A percentile compares a stretch with the other conserved stretches of the same genome.
Conservation (phyloP, 2,113 vertebrate genomes). For the Parus major region DNA sequence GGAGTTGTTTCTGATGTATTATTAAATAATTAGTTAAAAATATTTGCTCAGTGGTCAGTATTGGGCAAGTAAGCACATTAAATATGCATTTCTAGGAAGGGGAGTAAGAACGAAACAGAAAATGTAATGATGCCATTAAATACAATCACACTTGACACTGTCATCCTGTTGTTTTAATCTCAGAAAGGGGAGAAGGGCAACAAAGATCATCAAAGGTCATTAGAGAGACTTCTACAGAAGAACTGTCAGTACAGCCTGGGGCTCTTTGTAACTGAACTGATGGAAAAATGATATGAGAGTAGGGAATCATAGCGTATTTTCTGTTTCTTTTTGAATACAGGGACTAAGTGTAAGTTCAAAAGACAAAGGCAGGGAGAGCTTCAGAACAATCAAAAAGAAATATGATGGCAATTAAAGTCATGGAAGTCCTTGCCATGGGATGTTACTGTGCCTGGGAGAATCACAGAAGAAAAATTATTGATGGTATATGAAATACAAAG, state of each 20-base stretch:
- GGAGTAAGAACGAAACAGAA: not conserved
- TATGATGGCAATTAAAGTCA: not conserved
- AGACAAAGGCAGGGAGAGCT: not conserved
- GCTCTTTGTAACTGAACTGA: not conserved
- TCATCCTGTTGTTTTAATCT: not conserved
- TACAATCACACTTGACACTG: not conserved
- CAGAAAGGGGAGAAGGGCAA: not conserved
- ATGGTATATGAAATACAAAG: not conserved
- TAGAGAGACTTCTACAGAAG: not conserved
- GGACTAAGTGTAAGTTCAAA: not conserved
- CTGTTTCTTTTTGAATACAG: not conserved
- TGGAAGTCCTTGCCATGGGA: not conserved
- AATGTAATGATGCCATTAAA: not conserved
- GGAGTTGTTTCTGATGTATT: not conserved
- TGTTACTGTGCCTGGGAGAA: not conserved
- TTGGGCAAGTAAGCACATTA: not conserved
- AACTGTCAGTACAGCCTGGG: not conserved
- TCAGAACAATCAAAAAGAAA: not conserved
- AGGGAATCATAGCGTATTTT: not conserved
- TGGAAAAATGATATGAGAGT: not conserved
- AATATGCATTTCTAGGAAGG: not conserved
- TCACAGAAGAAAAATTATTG: not conserved
- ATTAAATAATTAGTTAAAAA: not conserved
- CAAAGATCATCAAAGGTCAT: not conserved
- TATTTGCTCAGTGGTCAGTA: not conserved